A percentile compares a stretch with the other conserved stretches of the same genome.
These are phyloP conservation scores for Caerostris darwini DNA, from an alignment of 1,140 invertebrate genomes.

Conservation along the genomic window DNA sequence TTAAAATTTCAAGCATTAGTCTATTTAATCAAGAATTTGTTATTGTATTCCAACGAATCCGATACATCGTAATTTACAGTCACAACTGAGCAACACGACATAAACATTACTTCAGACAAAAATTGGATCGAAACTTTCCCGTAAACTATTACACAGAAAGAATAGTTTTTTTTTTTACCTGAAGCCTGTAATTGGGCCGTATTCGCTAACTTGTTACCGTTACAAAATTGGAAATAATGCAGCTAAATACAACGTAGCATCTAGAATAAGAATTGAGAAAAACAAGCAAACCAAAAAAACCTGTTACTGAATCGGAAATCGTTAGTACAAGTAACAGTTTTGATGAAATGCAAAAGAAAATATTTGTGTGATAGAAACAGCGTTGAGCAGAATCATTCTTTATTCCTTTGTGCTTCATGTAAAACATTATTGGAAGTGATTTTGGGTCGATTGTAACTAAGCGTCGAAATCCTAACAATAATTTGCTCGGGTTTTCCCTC, in stretches of 20 bases:
- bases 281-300: neutral
- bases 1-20: no score
- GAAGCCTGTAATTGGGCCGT: conserved; percentile 14
- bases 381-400: conserved; percentile 23
- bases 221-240: conserved; percentile 32
- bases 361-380: conserved; percentile 28
- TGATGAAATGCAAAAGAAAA: conserved; percentile 51
- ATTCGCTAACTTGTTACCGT: conserved; percentile 39
- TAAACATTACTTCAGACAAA: neutral
- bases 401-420: conserved; percentile 28
- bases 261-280: conserved; percentile 12
- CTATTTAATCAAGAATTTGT: no score
- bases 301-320: conserved; percentile 54
- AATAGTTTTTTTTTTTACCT: neutral
- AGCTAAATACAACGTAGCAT: conserved; percentile 51
- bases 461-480: conserved; percentile 61
- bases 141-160: neutral
- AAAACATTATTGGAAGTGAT: conserved; percentile 59
- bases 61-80: neutral
- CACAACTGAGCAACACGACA: neutral
- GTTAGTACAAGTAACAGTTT: conserved; percentile 45
- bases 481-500: conserved; percentile 18
- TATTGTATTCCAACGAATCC: neutral
- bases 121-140: neutral
- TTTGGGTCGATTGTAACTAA: conserved; percentile 69